phyloP scores from a whole-genome alignment of 2,797 vertebrate species.

The Zenarchopterus dispar region DNA sequence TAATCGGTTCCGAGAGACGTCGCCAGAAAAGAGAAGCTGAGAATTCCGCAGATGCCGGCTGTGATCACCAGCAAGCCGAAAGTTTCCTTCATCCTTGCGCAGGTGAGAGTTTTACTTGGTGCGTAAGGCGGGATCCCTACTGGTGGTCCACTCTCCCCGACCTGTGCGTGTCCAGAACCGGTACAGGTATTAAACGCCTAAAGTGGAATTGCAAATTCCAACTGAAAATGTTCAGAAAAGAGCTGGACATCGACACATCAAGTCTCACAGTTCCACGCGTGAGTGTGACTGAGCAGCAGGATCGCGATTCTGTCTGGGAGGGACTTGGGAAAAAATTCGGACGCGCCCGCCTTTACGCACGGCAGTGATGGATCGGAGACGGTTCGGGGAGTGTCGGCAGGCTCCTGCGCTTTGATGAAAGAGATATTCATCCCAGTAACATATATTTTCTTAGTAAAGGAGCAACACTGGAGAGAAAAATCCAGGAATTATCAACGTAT shows the following conservation, averaged over 20 bases:
- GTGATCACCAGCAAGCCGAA: slow-evolving; percentile 71
- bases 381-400: not conserved
- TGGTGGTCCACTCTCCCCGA: not conserved
- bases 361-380: not conserved
- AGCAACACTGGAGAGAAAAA: too few relatives aligned
- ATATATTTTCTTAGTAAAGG: not conserved
- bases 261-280: not conserved
- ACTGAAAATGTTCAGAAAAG: too few relatives aligned
- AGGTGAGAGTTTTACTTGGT: not conserved
- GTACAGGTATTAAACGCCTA: not conserved
- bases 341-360: slow-evolving; percentile 29
- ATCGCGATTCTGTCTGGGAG: slow-evolving; percentile 44
- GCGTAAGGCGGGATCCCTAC: slow-evolving; percentile 9
- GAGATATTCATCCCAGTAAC: not conserved
- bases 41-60: slow-evolving; percentile 76
- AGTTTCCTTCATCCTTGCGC: slow-evolving; percentile 58
- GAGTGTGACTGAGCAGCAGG: not conserved
- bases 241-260: too few relatives aligned
- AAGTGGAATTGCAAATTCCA: not conserved
- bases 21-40: slow-evolving; percentile 81
- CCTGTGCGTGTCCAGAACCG: not conserved
- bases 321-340: slow-evolving; percentile 25
- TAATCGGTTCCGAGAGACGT: slow-evolving; percentile 82
- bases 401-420: too few relatives aligned
- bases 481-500: too few relatives aligned